phyloP scores from a whole-genome alignment of 2,113 vertebrate species.

The Rhodinocichla rosea region DNA sequence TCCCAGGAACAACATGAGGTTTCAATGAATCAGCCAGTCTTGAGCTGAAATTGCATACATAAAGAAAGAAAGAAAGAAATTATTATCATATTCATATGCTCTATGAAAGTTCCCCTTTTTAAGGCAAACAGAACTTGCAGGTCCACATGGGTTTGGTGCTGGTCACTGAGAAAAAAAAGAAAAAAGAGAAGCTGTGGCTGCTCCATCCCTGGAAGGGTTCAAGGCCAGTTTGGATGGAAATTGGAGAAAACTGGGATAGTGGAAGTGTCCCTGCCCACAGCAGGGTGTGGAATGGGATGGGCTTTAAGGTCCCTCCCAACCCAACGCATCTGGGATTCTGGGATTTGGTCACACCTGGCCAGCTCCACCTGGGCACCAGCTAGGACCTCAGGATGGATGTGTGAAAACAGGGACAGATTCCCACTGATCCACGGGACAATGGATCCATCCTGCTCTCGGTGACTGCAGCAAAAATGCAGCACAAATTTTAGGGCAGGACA shows the following conservation, averaged over 20 bases:
- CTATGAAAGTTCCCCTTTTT: background rate
- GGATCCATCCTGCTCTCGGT: slow-evolving; percentile 56
- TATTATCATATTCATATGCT: background rate
- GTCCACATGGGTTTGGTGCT: background rate
- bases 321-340: background rate
- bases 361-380: background rate
- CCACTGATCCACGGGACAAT: background rate
- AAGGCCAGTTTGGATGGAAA: background rate
- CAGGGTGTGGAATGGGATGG: background rate
- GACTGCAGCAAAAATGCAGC: slow-evolving; percentile 74
- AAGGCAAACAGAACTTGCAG: background rate
- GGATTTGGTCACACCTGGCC: background rate
- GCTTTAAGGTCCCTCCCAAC: background rate
- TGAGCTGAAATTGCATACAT: background rate
- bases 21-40: background rate
- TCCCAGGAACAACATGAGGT: slow-evolving; percentile 36
- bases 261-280: background rate
- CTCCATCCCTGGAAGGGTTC: background rate
- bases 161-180: no score
- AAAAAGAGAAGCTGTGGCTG: background rate
- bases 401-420: background rate
- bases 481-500: slow-evolving; percentile 45
- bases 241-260: rapidly evolving
- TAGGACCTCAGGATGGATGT: rapidly evolving
- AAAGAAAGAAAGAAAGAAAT: background rate